These are phyloP conservation scores for Dicrurus megarhynchus DNA, from an alignment of 2,113 vertebrate genomes.

Conservation along the genomic window DNA sequence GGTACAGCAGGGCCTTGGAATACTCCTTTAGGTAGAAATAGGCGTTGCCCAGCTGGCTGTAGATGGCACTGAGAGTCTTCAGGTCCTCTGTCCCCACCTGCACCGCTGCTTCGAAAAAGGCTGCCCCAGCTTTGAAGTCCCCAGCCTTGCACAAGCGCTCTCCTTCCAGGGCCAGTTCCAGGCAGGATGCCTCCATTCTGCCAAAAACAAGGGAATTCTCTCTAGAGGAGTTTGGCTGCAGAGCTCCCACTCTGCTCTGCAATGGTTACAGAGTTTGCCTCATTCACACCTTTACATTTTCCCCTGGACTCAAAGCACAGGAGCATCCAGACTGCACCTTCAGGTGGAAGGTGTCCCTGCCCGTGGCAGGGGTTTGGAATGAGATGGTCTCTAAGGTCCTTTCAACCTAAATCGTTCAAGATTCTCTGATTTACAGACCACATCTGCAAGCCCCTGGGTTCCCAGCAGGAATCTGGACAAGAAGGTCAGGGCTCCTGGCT, in stretches of 20 bases:
- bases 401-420: not conserved
- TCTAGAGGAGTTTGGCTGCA: not conserved
- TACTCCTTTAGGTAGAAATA: conserved; percentile 98
- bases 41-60: conserved; percentile 97
- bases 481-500: not conserved
- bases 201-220: not conserved
- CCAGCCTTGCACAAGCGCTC: conserved; percentile 93
- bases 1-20: conserved; percentile 90
- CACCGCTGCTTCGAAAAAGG: conserved; percentile 93
- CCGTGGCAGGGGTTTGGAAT: not conserved
- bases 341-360: not conserved
- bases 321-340: not conserved
- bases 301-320: not conserved
- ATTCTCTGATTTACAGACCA: not conserved
- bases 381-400: not conserved
- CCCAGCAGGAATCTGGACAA: not conserved
- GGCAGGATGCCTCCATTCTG: conserved; percentile 96
- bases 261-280: not conserved
- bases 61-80: conserved; percentile 97
- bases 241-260: not conserved
- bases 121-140: conserved; percentile 90
- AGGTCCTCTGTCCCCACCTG: conserved; percentile 96
- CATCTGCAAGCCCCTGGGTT: not conserved
- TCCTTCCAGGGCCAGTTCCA: conserved; percentile 94
- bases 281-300: not conserved